Conservation (phyloP, 2,888 invertebrate species). For the Dolichopus griseipennis region DNA sequence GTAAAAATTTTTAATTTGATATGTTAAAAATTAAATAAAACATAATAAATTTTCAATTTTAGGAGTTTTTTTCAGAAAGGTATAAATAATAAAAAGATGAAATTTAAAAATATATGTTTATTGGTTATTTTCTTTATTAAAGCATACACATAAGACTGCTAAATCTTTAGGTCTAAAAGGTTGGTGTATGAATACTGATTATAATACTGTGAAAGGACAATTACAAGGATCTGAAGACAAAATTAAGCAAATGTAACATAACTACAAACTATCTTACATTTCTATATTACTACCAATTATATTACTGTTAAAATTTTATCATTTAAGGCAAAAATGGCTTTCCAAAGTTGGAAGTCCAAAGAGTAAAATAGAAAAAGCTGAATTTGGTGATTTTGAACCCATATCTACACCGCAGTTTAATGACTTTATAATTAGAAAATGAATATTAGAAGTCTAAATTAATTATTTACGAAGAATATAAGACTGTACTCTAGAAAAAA, state of each 20-base stretch:
- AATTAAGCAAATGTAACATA: neutral
- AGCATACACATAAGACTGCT: slow-evolving; percentile 52
- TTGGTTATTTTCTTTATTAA: slow-evolving; percentile 22
- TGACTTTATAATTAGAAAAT: neutral
- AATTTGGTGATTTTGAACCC: neutral
- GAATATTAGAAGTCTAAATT: neutral
- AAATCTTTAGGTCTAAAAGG: slow-evolving; percentile 50
- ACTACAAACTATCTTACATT: neutral
- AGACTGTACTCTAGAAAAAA: too few species aligned
- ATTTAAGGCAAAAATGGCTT: neutral
- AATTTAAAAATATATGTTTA: neutral
- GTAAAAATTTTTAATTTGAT: slow-evolving; percentile 22
- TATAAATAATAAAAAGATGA: too few species aligned
- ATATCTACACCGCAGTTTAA: neutral
- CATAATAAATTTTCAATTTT: neutral
- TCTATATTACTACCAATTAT: neutral
- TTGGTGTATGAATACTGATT: slow-evolving; percentile 55
- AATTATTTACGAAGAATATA: too few species aligned
- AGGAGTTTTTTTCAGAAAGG: slow-evolving; percentile 46
- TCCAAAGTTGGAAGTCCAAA: neutral
- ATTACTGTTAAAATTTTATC: neutral
- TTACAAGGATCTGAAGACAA: slow-evolving; percentile 44
- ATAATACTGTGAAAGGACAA: slow-evolving; percentile 52
- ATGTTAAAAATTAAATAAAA: neutral
- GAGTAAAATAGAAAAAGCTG: neutral